These are phyloP conservation scores for Fratercula arctica DNA, from an alignment of 2,797 vertebrate genomes.

Conservation along the genomic window DNA sequence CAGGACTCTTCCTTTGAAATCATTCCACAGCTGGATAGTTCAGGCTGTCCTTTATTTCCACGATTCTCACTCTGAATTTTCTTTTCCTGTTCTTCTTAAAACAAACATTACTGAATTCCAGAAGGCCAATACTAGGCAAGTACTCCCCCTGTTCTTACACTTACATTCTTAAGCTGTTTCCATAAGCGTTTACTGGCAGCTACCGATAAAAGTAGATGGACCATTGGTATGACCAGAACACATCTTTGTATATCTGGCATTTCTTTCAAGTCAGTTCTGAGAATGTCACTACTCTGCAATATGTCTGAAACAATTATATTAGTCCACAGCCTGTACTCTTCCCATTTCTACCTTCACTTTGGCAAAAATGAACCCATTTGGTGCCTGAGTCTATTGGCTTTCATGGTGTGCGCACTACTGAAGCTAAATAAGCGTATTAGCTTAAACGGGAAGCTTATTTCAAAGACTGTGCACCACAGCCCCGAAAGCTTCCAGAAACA, in stretches of 20 bases:
- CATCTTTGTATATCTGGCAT: not conserved
- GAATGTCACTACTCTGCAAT: not conserved
- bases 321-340: not conserved
- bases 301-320: not conserved
- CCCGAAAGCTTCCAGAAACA: constrained; percentile 30
- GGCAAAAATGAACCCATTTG: not conserved
- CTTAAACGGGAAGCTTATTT: constrained; percentile 17
- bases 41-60: not conserved
- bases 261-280: not conserved
- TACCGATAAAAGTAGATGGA: not conserved
- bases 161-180: not conserved
- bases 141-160: not conserved
- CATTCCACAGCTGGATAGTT: not conserved
- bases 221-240: not conserved
- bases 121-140: not conserved
- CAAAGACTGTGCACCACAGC: not conserved
- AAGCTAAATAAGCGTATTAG: not conserved
- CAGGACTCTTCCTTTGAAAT: not conserved
- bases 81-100: constrained; percentile 28
- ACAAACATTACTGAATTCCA: constrained; percentile 36
- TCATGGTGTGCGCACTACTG: not conserved
- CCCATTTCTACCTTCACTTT: not conserved
- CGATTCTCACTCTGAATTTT: not conserved
- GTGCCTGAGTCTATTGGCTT: not conserved
- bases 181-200: not conserved